phyloP scores from a whole-genome alignment of 2,888 invertebrate species.

The Drosophila paramelanica region DNA sequence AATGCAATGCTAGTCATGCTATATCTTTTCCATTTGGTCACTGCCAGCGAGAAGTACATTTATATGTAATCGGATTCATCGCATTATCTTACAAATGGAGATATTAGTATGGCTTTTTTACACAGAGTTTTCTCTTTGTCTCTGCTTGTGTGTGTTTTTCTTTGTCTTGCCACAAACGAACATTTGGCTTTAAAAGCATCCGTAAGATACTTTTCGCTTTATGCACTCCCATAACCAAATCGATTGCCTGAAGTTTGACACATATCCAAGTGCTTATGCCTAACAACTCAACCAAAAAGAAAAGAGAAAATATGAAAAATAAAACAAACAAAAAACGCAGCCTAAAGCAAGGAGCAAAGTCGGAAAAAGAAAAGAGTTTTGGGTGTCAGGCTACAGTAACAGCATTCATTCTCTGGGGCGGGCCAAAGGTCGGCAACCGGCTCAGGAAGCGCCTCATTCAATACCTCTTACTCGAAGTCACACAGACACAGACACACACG shows the following conservation, averaged over 20 bases:
- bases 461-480: slow-evolving; percentile 56
- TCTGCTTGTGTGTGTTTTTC: not conserved
- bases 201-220: slow-evolving; percentile 42
- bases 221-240: slow-evolving; percentile 52
- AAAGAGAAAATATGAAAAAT: not conserved
- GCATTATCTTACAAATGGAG: slow-evolving; percentile 3
- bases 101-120: not conserved
- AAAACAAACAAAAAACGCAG: slow-evolving; percentile 30
- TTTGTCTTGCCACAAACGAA: slow-evolving; percentile 11
- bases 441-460: slow-evolving; percentile 53
- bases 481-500: slow-evolving; percentile 23
- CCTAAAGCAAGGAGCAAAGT: slow-evolving; percentile 65
- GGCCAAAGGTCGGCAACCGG: slow-evolving; percentile 70
- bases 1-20: too few species aligned
- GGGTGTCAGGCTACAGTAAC: slow-evolving; percentile 32
- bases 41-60: not conserved
- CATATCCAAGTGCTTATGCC: slow-evolving; percentile 73
- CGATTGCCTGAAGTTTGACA: slow-evolving; percentile 77
- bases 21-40: not conserved
- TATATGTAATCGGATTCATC: not conserved
- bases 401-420: slow-evolving; percentile 28
- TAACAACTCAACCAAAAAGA: slow-evolving; percentile 59
- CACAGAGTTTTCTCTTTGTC: not conserved
- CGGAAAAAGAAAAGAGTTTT: slow-evolving; percentile 30
- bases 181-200: slow-evolving; percentile 41